Base-by-base conservation (phyloP, 2,113 vertebrate genomes). In the Paracanthobrama guichenoti region DNA sequence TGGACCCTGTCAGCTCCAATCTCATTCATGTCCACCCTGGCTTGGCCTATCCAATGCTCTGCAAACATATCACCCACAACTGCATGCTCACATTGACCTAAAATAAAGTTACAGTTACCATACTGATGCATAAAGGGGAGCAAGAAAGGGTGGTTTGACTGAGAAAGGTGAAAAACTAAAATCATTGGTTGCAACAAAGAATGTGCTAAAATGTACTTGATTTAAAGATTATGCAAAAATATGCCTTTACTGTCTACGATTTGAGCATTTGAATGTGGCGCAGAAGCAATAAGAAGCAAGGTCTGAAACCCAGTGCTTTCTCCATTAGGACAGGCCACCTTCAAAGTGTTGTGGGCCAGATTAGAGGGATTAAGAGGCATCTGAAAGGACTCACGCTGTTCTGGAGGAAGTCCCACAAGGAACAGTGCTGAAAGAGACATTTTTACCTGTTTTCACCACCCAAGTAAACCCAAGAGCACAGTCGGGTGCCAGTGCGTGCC, bases 321-420 rank as follows among this genome's bases (percentile, higher is more conserved):
- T 88, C 91, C 93, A 94, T 93, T 93, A 95, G 91, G 90, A 71
- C 92, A 91, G 94, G 96, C 95, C 95, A 95, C 96, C 95, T 96
- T 96, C 95, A 95, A 95, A 96, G 96, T 96, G 96, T 94, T 96
- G 95, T 95, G 94, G 95, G 92, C 93, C 93, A 96, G 96, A 97
- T 97, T 97, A 97, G 96, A 94, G 95, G 96, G 96, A 97, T 97
- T 97, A 97, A 94, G 95, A 93, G 94, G 91, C 94, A 93, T 93
- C 91, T 97, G 94, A 96, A 97, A 96, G 95, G 94, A 95, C 93
- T 93, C 96, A 95, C 90, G 95, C 95, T 96, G 96, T 91, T 96
- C 88, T 85, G 90, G 95, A 97, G 96, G 96, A 97, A 97, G 95
- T 95, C 93, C 93, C 92, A 91, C 94, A 91, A 94, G 92, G 90